These are phyloP conservation scores for Palythoa caribaeorum DNA, from an alignment of 92 coral and sea anemone species.

Conservation along the genomic window DNA sequence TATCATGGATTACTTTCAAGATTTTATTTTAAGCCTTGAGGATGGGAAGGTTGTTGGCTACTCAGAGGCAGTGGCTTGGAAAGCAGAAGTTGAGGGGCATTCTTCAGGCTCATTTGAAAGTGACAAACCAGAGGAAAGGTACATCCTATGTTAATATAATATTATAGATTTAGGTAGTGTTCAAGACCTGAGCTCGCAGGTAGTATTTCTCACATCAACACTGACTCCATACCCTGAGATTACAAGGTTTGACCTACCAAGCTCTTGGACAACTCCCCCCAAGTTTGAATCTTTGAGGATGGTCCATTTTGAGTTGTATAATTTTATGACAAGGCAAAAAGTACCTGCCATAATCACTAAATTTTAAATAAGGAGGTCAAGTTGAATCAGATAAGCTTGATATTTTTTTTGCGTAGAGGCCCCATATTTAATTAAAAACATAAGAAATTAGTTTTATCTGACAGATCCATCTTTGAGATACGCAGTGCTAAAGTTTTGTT, in stretches of 20 bases:
- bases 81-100: slow-evolving; percentile 26
- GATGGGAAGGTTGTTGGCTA: slow-evolving; percentile 45
- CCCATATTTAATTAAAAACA: slow-evolving; percentile 15
- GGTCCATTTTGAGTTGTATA: slow-evolving; percentile 9
- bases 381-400: slow-evolving; percentile 17
- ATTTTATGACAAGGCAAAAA: slow-evolving; percentile 27
- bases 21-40: slow-evolving; percentile 25
- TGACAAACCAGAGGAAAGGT: slow-evolving; percentile 39
- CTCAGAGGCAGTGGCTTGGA: slow-evolving; percentile 32
- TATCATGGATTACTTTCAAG: slow-evolving; percentile 57
- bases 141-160: slow-evolving; percentile 2
- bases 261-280: slow-evolving; percentile 30
- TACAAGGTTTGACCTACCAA: slow-evolving; percentile 9
- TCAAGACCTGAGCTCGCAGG: slow-evolving; percentile 34
- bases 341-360: slow-evolving; percentile 17
- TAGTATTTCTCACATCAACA: slow-evolving; percentile 24
- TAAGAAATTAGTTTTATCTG: slow-evolving; percentile 22
- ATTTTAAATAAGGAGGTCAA: slow-evolving; percentile 5
- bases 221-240: slow-evolving; percentile 24
- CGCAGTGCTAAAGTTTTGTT: not conserved
- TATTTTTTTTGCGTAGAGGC: slow-evolving; percentile 21
- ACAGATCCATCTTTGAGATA: slow-evolving; percentile 24
- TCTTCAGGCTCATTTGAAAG: slow-evolving; percentile 24
- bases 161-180: slow-evolving; percentile 22
- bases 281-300: slow-evolving; percentile 12